A percentile compares a stretch with the other conserved stretches of the same genome.
Evolutionary conservation across 2,797 vertebrate genomes (phyloP).

Genomic region (Graptemys geographica): DNA sequence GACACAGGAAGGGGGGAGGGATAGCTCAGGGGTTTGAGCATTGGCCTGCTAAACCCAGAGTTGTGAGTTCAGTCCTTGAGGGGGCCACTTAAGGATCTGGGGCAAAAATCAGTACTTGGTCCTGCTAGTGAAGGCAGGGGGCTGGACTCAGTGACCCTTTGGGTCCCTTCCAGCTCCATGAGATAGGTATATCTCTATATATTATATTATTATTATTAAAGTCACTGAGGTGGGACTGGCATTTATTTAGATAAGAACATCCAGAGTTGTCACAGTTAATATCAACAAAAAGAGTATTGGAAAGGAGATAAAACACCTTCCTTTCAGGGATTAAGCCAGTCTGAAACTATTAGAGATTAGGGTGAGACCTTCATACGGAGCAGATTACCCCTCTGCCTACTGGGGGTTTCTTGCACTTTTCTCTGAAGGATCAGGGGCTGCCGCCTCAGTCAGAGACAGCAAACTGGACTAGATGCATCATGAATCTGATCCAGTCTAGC

Average conservation of each 20-base stretch:
- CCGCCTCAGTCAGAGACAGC: neutral
- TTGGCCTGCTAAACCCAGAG: too few species aligned
- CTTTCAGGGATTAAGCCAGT: slow-evolving; percentile 33
- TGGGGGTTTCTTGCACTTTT: neutral
- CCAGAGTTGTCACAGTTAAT: slow-evolving; percentile 27
- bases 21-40: too few species aligned
- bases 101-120: too few species aligned
- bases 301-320: slow-evolving; percentile 25
- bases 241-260: slow-evolving; percentile 36
- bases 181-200: too few species aligned
- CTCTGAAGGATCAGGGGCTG: neutral
- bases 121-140: too few species aligned
- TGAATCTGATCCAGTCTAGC: neutral
- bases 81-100: too few species aligned
- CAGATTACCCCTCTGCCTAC: neutral
- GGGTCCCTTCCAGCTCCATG: too few species aligned
- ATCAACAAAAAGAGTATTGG: slow-evolving; percentile 27
- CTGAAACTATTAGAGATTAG: neutral
- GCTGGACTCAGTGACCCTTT: too few species aligned
- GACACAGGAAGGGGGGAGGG: slow-evolving; percentile 13
- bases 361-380: neutral
- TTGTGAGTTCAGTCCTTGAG: too few species aligned
- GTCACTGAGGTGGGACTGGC: slow-evolving; percentile 27
- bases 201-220: too few species aligned
- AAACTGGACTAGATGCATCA: neutral